A percentile compares a stretch with the other conserved stretches of the same genome.
phyloP scores from a whole-genome alignment of 2,888 invertebrate species.

The Pollenia labialis region DNA sequence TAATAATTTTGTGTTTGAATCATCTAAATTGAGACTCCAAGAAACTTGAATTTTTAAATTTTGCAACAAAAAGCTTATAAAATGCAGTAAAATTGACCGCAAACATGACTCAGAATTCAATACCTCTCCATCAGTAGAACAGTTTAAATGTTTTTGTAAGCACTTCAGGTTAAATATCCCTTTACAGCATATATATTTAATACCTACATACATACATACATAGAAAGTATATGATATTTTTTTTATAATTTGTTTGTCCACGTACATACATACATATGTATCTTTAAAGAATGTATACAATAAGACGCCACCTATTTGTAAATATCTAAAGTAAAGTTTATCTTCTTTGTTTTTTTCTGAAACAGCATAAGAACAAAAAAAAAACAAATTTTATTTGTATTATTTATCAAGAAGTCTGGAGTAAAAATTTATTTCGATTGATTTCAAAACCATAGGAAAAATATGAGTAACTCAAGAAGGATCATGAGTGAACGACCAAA shows the following conservation, averaged over 20 bases:
- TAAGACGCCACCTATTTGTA: constrained; percentile 16
- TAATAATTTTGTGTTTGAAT: constrained; percentile 12
- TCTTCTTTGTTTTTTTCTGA: neutral
- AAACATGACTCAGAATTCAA: constrained; percentile 49
- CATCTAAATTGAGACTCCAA: neutral
- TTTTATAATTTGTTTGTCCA: neutral
- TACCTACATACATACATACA: too few relatives aligned
- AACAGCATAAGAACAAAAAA: neutral
- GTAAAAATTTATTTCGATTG: too few relatives aligned
- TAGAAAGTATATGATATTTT: too few relatives aligned
- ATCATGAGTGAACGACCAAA: too few relatives aligned
- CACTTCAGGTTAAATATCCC: neutral
- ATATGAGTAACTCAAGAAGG: too few relatives aligned
- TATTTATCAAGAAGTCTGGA: too few relatives aligned
- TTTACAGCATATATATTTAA: neutral
- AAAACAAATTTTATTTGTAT: too few relatives aligned
- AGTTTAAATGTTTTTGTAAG: neutral
- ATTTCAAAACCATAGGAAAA: too few relatives aligned
- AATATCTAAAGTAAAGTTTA: neutral
- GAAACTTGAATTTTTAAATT: neutral
- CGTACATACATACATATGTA: neutral
- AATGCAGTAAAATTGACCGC: neutral
- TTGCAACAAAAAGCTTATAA: neutral
- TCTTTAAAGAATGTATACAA: neutral
- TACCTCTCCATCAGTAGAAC: neutral